Percentiles rank a stretch among this genome's conserved stretches.
These are phyloP conservation scores for Polydrusus tereticollis DNA, from an alignment of 2,888 invertebrate species.

Conservation along the genomic window DNA sequence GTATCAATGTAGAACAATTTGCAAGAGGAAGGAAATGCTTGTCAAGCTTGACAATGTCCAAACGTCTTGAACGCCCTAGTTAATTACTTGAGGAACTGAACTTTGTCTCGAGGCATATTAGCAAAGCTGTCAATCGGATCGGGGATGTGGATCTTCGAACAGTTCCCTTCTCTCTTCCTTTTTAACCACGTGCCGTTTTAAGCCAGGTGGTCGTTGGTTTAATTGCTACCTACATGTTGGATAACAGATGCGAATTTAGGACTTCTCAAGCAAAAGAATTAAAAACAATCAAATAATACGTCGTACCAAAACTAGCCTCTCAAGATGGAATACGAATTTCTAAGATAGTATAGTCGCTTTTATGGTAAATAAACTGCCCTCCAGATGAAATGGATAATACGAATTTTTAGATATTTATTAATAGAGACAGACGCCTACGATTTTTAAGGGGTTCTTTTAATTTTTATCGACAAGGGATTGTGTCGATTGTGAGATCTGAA, in stretches of 20 bases:
- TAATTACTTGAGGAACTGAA: slow-evolving; percentile 46
- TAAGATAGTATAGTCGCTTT: too few relatives aligned
- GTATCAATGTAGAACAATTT: background rate
- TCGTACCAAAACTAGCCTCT: background rate
- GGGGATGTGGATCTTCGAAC: slow-evolving; percentile 16
- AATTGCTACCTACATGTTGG: slow-evolving; percentile 15
- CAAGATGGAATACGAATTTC: too few relatives aligned
- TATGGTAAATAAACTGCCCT: too few relatives aligned
- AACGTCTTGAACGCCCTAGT: slow-evolving; percentile 22
- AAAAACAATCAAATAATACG: background rate
- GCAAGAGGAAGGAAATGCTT: slow-evolving; percentile 25
- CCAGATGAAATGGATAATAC: too few relatives aligned
- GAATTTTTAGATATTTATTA: too few relatives aligned
- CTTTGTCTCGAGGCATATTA: slow-evolving; percentile 43
- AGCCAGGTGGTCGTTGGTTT: slow-evolving; percentile 64
- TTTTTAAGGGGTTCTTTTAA: too few relatives aligned
- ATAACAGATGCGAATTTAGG: slow-evolving; percentile 23
- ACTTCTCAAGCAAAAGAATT: background rate
- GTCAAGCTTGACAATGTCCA: slow-evolving; percentile 30
- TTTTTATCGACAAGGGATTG: too few relatives aligned
- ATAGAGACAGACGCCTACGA: too few relatives aligned
- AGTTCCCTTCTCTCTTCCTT: slow-evolving; percentile 46
- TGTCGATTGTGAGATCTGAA: too few relatives aligned
- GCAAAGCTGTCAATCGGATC: slow-evolving; percentile 44
- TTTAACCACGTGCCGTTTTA: slow-evolving; percentile 65